Evolutionary conservation across 92 coral and sea anemone genomes (phyloP), one percentile per base, ranked within the genome.

Genomic region (Nematostella vectensis): DNA sequence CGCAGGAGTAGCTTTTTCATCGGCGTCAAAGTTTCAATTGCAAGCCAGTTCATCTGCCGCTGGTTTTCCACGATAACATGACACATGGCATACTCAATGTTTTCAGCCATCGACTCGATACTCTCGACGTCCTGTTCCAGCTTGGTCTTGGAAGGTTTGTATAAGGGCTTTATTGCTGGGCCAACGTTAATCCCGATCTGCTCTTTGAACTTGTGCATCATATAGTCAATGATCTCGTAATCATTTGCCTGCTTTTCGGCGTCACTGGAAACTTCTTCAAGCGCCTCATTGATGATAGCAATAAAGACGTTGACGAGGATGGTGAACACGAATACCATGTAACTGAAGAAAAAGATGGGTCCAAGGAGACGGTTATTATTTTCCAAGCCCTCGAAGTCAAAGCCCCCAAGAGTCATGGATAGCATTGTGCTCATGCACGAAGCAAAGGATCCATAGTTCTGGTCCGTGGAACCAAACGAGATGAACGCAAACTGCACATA

Each of bases 1-100:
- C 58, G 56, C 3, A 87, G 40, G 31, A 87, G 70, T 2, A 45
- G 43, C 3, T 68, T 57, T 48, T 87, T 87, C 62, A 79, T 87
- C 16, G 27, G 58, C 30, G 78, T 73, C 54, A 44, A 57, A 23
- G 70, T 76, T 28, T 82, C 80, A 12, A 47, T 6, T 29, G 54
- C 54, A 40, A 87, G 59, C 96, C 96, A 87, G 69, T 83, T 77
- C 3, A 69, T 79, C 57, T 78, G 96, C 16, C 96, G 80, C 30
- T 76, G 85, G 24, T 83, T 85, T 44, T 87, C 96, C 38, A 87
- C 66, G 24, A 66, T 49, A 9, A 72, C 52, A 23, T 72, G 77
- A 29, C 70, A 69, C 50, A 87, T 24, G 25, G 71, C 80, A 38
- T 72, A 72, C 53, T 77, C 79, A 27, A 82, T 76, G 55, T 77